A percentile compares a stretch with the other conserved stretches of the same genome.
These are phyloP conservation scores for Macquaria ambigua DNA, from an alignment of 2,113 vertebrate genomes.

Conservation along the genomic window DNA sequence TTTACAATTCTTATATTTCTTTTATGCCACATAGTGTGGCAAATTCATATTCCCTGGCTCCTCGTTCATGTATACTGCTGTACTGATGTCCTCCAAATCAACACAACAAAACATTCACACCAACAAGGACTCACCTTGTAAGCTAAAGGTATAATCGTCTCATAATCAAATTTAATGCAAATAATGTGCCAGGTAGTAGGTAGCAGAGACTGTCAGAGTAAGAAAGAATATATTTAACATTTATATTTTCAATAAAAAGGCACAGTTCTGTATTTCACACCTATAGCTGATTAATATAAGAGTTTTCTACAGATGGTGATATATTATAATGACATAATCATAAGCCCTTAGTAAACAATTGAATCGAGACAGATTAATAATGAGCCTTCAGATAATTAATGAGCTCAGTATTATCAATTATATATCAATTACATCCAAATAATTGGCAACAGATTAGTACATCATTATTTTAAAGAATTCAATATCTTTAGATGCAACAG, in stretches of 20 bases:
- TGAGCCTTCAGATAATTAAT: not conserved
- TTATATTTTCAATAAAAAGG: not conserved
- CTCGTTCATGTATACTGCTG: too few species aligned
- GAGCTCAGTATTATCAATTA: constrained; percentile 3
- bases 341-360: not conserved
- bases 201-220: not conserved
- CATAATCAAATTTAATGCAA: not conserved
- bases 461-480: not conserved
- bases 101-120: not conserved
- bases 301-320: not conserved
- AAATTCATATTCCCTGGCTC: not conserved
- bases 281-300: not conserved
- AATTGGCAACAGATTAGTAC: not conserved
- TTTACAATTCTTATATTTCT: too few species aligned
- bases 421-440: not conserved
- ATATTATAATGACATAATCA: not conserved
- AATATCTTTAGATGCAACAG: not conserved
- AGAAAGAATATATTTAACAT: not conserved
- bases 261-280: not conserved
- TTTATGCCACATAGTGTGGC: not conserved
- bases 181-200: not conserved
- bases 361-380: not conserved
- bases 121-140: not conserved
- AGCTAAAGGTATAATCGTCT: not conserved
- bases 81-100: not conserved